phyloP scores from a whole-genome alignment of 2,888 invertebrate species.

The Glyphotaelius pellucidus region DNA sequence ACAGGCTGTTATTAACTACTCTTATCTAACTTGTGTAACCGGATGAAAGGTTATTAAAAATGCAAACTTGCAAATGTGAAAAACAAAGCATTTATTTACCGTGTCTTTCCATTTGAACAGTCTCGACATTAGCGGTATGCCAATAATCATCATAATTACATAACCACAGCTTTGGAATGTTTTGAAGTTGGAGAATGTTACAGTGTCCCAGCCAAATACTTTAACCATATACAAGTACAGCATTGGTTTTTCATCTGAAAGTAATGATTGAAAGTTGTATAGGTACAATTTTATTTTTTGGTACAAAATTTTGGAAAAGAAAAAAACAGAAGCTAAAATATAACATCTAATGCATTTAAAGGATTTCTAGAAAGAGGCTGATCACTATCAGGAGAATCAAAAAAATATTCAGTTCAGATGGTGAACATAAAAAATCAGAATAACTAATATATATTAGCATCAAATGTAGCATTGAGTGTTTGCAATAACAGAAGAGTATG shows the following conservation, averaged over 20 bases:
- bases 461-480: neutral
- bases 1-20: neutral
- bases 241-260: constrained; percentile 85
- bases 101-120: constrained; percentile 83
- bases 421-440: neutral
- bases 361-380: too few species aligned
- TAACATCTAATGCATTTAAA: neutral
- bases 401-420: too few species aligned
- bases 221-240: constrained; percentile 85
- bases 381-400: too few species aligned
- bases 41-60: neutral
- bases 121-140: constrained; percentile 85
- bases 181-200: constrained; percentile 84
- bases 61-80: neutral
- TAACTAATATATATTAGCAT: neutral
- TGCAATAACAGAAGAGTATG: neutral
- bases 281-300: neutral
- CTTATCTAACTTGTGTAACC: neutral
- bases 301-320: neutral
- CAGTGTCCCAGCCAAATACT: constrained; percentile 84
- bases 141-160: constrained; percentile 83
- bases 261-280: neutral
- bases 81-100: constrained; percentile 69
- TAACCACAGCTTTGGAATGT: constrained; percentile 85
- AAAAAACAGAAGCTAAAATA: constrained; percentile 7